Evolutionary conservation across 2,888 invertebrate species (phyloP).

Genomic region (Hirtodrosophila trivittata): DNA sequence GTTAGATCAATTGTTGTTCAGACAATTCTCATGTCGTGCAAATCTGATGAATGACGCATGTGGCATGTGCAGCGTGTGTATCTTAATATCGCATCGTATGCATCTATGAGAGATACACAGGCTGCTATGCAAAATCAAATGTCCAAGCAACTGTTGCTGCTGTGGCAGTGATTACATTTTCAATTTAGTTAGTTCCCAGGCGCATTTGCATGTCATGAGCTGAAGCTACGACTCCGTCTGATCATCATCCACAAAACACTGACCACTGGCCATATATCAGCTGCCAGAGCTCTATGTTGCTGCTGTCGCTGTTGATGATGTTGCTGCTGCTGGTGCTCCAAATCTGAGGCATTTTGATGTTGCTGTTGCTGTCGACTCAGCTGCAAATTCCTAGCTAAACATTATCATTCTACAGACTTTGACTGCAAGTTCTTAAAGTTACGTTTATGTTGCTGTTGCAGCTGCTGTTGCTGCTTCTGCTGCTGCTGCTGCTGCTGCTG

Average conservation of each 20-base stretch:
- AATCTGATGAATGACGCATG: constrained; percentile 31
- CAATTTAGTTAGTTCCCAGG: constrained; percentile 68
- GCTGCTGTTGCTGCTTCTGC: constrained; percentile 12
- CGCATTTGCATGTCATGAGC: constrained; percentile 58
- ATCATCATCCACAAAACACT: constrained; percentile 29
- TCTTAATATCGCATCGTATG: constrained; percentile 33
- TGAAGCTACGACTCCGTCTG: constrained; percentile 13
- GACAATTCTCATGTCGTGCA: constrained; percentile 15
- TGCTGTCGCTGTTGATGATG: constrained; percentile 24
- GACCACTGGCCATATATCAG: constrained; percentile 48
- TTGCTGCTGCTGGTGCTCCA: constrained; percentile 30
- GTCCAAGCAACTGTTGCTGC: constrained; percentile 25
- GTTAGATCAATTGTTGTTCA: too few relatives aligned
- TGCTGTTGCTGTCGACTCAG: constrained; percentile 34
- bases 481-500: constrained; percentile 14
- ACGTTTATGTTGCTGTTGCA: not conserved
- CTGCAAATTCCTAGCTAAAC: constrained; percentile 41
- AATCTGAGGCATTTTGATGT: constrained; percentile 26
- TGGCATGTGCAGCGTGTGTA: constrained; percentile 27
- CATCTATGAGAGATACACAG: constrained; percentile 51
- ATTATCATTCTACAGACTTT: constrained; percentile 38
- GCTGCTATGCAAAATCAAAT: constrained; percentile 54
- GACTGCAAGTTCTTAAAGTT: constrained; percentile 6
- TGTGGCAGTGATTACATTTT: constrained; percentile 62
- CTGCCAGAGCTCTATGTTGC: constrained; percentile 9